A percentile compares a stretch with the other conserved stretches of the same genome.
phyloP scores from a whole-genome alignment of 2,113 vertebrate species.

The Anoura caudifer region DNA sequence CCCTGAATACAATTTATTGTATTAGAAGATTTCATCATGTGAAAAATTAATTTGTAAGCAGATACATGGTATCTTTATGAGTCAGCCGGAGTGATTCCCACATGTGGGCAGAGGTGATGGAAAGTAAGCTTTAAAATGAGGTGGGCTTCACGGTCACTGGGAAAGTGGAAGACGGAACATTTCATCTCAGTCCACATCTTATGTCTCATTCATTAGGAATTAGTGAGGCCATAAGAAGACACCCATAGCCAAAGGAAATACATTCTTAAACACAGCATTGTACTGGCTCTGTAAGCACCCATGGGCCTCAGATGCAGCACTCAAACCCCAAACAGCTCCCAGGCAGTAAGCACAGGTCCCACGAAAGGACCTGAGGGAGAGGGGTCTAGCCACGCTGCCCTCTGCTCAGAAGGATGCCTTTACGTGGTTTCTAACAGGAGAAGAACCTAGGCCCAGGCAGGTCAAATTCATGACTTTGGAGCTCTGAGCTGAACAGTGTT shows the following conservation, averaged over 20 bases:
- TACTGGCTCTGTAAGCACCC: not conserved
- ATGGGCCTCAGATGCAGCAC: not conserved
- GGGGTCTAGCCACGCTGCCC: not conserved
- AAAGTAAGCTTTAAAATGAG: not conserved
- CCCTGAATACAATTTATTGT: slow-evolving; percentile 40
- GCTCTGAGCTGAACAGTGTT: not conserved
- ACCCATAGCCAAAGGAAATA: not conserved
- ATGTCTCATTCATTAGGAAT: not conserved
- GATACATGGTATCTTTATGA: slow-evolving; percentile 13
- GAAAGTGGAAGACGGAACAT: not conserved
- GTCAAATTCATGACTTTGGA: not conserved
- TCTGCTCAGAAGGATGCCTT: not conserved
- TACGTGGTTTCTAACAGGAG: no score
- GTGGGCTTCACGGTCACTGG: not conserved
- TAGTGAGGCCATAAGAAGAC: not conserved
- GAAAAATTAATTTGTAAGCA: not conserved
- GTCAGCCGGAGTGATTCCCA: not conserved
- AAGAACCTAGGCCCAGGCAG: not conserved
- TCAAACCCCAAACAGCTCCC: not conserved
- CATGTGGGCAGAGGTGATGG: not conserved
- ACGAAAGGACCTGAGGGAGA: not conserved
- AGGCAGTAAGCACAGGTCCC: not conserved
- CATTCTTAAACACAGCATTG: not conserved
- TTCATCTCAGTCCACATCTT: not conserved
- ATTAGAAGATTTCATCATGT: not conserved